Evolutionary conservation across 2,113 vertebrate species (phyloP).

Genomic region (Nymphicus hollandicus): DNA sequence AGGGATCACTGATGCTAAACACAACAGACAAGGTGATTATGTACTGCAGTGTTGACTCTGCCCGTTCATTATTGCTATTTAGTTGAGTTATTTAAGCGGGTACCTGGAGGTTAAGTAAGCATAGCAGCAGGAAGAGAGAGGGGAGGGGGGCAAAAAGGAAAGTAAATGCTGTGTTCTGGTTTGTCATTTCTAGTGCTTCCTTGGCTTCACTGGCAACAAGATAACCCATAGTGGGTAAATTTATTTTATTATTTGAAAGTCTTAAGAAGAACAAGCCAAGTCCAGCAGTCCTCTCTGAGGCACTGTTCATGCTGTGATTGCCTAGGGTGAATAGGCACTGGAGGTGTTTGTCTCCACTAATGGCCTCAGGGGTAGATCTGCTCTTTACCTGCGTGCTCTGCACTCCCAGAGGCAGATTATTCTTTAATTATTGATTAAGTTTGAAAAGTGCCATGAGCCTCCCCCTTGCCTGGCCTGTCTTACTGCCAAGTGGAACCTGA

Average conservation of each 20-base stretch:
- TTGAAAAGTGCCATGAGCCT: neutral
- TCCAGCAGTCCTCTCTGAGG: neutral
- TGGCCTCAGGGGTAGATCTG: neutral
- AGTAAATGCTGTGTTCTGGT: neutral
- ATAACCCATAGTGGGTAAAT: neutral
- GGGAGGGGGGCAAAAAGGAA: neutral
- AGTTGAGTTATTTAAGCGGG: conserved; percentile 62
- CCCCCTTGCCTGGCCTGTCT: neutral
- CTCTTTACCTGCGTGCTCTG: neutral
- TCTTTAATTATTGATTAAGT: neutral
- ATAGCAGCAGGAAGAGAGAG: conserved; percentile 18
- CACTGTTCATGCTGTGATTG: neutral
- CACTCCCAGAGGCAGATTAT: neutral
- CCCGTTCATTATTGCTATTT: conserved; percentile 70
- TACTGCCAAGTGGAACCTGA: neutral
- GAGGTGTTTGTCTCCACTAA: neutral
- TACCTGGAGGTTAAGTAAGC: conserved; percentile 73
- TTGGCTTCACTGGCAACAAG: neutral
- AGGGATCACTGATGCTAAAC: conserved; percentile 68
- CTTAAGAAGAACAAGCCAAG: neutral
- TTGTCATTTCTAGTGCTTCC: neutral
- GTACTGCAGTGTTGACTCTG: conserved; percentile 65
- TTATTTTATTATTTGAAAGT: neutral
- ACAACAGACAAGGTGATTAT: conserved; percentile 70
- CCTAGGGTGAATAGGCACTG: neutral